phyloP scores from a whole-genome alignment of 2,113 vertebrate genomes.

The Xenopus tropicalis region DNA sequence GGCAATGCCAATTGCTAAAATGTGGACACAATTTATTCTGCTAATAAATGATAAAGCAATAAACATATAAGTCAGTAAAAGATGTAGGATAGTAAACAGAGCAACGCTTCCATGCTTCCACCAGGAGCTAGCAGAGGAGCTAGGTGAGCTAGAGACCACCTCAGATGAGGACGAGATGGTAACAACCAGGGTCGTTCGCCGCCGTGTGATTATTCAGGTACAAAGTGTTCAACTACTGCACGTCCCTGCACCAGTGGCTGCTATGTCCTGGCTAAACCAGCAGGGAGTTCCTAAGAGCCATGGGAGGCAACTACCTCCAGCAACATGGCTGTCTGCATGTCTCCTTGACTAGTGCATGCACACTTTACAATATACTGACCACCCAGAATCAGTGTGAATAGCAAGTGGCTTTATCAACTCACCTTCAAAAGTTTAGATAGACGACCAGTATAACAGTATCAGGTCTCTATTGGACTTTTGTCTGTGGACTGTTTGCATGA shows the following conservation, averaged over 20 bases:
- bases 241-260: constrained; percentile 6
- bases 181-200: constrained; percentile 91
- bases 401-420: constrained; percentile 6
- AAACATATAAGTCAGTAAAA: constrained; percentile 17
- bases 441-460: not conserved
- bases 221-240: constrained; percentile 45
- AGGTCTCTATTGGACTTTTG: constrained; percentile 23
- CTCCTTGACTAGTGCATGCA: constrained; percentile 34
- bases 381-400: not conserved
- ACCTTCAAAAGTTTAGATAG: constrained; percentile 34
- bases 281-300: constrained; percentile 7
- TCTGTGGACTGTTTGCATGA: constrained; percentile 28
- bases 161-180: constrained; percentile 89
- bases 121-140: constrained; percentile 86
- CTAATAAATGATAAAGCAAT: not conserved
- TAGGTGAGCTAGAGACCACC: constrained; percentile 86
- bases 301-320: not conserved
- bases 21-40: no score
- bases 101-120: constrained; percentile 68
- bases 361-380: constrained; percentile 9
- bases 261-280: constrained; percentile 7
- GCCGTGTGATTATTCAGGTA: constrained; percentile 97
- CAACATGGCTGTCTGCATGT: constrained; percentile 39
- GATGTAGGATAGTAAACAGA: constrained; percentile 44
- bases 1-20: no score